Percentiles rank a stretch among this genome's conserved stretches.
phyloP scores from a whole-genome alignment of 2,888 invertebrate species.

The Troides aeacus region DNA sequence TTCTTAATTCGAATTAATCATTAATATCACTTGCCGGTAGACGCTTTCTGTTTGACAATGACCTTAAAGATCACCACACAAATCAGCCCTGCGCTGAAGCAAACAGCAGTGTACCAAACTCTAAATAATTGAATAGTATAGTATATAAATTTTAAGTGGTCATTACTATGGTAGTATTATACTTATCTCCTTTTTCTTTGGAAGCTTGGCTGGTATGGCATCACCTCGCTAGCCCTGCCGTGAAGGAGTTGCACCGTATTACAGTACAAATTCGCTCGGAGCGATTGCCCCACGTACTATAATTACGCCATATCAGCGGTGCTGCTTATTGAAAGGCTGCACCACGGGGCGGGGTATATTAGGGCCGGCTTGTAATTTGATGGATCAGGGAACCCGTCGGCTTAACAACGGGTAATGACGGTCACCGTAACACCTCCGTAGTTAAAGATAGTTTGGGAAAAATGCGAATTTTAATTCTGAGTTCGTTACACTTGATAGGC shows the following conservation, averaged over 20 bases:
- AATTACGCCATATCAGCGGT: slow-evolving; percentile 77
- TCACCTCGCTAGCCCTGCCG: slow-evolving; percentile 47
- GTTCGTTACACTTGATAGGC: background rate
- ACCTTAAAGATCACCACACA: no score
- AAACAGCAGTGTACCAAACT: background rate
- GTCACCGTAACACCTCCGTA: slow-evolving; percentile 59
- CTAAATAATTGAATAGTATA: background rate
- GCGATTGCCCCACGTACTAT: slow-evolving; percentile 61
- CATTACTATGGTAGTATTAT: background rate
- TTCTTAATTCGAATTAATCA: no score
- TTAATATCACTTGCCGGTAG: no score
- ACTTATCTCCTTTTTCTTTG: background rate
- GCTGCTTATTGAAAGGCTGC: slow-evolving; percentile 75
- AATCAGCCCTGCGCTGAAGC: no score
- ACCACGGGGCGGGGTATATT: slow-evolving; percentile 74
- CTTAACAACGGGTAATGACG: slow-evolving; percentile 65
- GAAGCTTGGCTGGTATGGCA: background rate
- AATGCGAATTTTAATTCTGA: slow-evolving; percentile 2
- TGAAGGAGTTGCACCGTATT: slow-evolving; percentile 56
- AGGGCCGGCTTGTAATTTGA: slow-evolving; percentile 77
- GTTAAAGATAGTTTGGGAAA: slow-evolving; percentile 26
- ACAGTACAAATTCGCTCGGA: slow-evolving; percentile 63
- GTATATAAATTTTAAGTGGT: background rate
- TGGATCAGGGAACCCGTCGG: slow-evolving; percentile 73
- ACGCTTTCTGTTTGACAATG: no score